These are phyloP conservation scores for Sarcophaga subvicina DNA, from an alignment of 2,888 invertebrate species.

Conservation along the genomic window DNA sequence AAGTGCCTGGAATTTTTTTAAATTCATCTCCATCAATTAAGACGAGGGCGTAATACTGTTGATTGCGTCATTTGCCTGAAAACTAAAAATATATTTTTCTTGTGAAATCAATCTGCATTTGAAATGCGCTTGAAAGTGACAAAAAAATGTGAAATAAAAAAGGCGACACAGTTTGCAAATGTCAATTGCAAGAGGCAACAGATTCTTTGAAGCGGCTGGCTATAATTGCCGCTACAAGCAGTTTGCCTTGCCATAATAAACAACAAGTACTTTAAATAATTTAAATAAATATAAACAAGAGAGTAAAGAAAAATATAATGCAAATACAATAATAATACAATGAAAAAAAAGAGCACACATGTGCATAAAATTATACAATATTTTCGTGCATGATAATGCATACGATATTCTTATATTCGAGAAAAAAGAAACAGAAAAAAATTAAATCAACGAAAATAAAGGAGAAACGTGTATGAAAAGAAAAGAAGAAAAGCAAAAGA, in stretches of 20 bases:
- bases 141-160: constrained; percentile 1
- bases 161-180: constrained; percentile 35
- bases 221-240: not conserved
- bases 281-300: not conserved
- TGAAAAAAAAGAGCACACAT: not conserved
- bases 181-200: constrained; percentile 42
- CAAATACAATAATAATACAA: no score
- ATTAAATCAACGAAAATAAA: constrained; percentile 6
- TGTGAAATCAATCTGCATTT: constrained; percentile 55
- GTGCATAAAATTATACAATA: not conserved
- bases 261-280: constrained; percentile 20
- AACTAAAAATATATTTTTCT: constrained; percentile 9
- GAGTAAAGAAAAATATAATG: no score
- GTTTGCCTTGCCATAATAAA: not conserved
- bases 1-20: not conserved
- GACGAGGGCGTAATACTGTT: no score
- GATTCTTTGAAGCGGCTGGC: constrained; percentile 12
- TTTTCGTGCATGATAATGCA: constrained; percentile 63
- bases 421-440: constrained; percentile 5
- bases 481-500: constrained; percentile 2
- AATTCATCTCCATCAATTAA: no score
- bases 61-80: not conserved
- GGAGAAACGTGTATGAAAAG: constrained; percentile 18
- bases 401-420: constrained; percentile 49
- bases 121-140: constrained; percentile 15